Base-by-base conservation (phyloP, 2,888 invertebrate species). In the Conistra vaccinii region DNA sequence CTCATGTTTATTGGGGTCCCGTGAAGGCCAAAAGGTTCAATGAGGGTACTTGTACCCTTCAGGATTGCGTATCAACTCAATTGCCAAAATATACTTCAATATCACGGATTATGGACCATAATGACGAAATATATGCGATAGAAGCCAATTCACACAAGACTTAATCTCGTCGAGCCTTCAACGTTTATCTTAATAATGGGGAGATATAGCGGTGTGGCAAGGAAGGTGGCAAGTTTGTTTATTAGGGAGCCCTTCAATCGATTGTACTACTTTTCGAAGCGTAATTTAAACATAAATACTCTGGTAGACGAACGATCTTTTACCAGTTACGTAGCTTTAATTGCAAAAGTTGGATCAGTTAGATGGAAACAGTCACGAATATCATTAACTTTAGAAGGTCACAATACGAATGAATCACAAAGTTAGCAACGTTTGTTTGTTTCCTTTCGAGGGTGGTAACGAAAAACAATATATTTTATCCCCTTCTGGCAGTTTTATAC, bases 1-100 rank as follows among this genome's bases (percentile, higher is more conserved):
- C 84, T 88, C 83, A 85, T 87, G 80, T 83, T 86, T 80, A 86
- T 85, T 86, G 78, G 78, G 82, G 86, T 85, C 79, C 72, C 66
- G 80, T 77, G 78, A 80, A 83, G 83, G 81, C 78, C 80, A 66
- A 73, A 62, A 72, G 85, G 80, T 76, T 87, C 76, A 83, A 84
- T 80, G 78, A 79, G 73, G 78, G 76, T 72, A 71, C 76, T 83
- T 76, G 73, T 77, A 74, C 73, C 79, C 67, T 78, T 62, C 48
- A 72, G 65, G 71, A 72, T 81, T 81, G 69, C 80, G 78, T 85
- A 80, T 78, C 80, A 86, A 85, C 85, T 84, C 76, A 70, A 80
- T 75, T 80, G 82, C 80, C 78, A 80, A 83, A 83, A 85, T 83
- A 79, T 66, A 83, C 76, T 85, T 78, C 69, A 78, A 80, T 80